These are phyloP conservation scores for Plutomurus gul DNA, from an alignment of 1,140 invertebrate genomes.

Conservation along the genomic window DNA sequence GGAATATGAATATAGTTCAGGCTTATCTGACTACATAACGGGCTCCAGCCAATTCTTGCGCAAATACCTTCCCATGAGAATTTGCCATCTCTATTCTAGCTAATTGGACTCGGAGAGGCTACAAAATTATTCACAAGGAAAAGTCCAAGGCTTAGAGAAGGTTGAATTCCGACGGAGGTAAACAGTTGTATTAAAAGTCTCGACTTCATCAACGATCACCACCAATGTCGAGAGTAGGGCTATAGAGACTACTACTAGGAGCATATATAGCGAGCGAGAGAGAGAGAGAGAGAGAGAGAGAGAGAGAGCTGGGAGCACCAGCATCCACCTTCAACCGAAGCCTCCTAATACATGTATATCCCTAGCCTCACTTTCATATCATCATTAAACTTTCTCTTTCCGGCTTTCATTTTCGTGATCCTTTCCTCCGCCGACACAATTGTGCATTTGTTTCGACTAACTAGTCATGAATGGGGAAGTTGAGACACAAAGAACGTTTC, in stretches of 20 bases:
- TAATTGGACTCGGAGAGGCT: constrained; percentile 43
- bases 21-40: not conserved
- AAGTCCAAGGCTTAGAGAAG: constrained; percentile 14
- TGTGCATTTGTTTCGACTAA: not conserved
- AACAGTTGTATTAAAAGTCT: constrained; percentile 15
- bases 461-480: too few relatives aligned
- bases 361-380: not conserved
- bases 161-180: not conserved
- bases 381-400: constrained; percentile 19
- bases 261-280: too few relatives aligned
- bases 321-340: too few relatives aligned
- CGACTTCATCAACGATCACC: constrained; percentile 28
- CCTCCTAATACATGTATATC: too few relatives aligned
- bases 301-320: too few relatives aligned
- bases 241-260: not conserved
- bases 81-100: constrained; percentile 37
- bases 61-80: constrained; percentile 41
- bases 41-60: constrained; percentile 28
- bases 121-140: constrained; percentile 48
- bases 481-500: too few relatives aligned
- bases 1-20: too few relatives aligned
- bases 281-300: too few relatives aligned
- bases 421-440: not conserved
- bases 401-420: not conserved
- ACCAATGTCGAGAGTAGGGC: not conserved